These are phyloP conservation scores for Cheilosia grossa DNA, from an alignment of 2,888 invertebrate species.

Conservation along the genomic window DNA sequence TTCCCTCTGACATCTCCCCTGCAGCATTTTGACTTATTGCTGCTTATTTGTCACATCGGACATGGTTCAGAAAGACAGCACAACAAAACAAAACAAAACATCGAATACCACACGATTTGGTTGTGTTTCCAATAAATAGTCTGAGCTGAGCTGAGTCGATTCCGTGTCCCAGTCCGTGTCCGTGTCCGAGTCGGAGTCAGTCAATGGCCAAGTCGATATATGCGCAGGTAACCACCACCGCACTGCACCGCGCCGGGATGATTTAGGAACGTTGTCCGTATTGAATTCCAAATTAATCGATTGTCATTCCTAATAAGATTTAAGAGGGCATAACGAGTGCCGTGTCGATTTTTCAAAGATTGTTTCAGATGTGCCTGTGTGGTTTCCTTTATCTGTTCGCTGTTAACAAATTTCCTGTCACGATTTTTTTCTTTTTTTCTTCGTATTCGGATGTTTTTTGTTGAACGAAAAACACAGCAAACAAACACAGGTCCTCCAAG, in stretches of 20 bases:
- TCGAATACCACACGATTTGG: constrained; percentile 33
- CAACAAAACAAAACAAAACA: constrained; percentile 56
- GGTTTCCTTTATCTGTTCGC: constrained; percentile 59
- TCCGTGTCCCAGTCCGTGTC: not conserved
- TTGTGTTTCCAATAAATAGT: constrained; percentile 24
- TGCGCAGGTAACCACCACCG: constrained; percentile 49
- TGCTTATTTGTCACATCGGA: constrained; percentile 82
- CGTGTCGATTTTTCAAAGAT: constrained; percentile 77
- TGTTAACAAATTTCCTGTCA: constrained; percentile 77
- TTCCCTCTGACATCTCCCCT: constrained; percentile 53
- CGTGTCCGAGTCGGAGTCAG: constrained; percentile 45
- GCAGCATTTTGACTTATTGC: constrained; percentile 79
- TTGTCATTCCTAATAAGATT: constrained; percentile 81
- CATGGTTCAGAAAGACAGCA: constrained; percentile 77
- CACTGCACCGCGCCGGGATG: constrained; percentile 50
- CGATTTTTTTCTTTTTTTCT: constrained; percentile 52
- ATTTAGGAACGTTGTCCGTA: constrained; percentile 75
- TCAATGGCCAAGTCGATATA: constrained; percentile 63
- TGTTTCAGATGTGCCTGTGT: constrained; percentile 48
- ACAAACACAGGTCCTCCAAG: not conserved
- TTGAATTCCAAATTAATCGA: constrained; percentile 81
- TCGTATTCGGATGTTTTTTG: constrained; percentile 4
- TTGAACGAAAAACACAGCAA: not conserved
- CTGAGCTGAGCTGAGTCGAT: not conserved
- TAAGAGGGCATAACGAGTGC: constrained; percentile 77